A percentile compares a stretch with the other conserved stretches of the same genome.
Conservation (phyloP, 2,888 invertebrate genomes). For the Hirtodrosophila trivittata region DNA sequence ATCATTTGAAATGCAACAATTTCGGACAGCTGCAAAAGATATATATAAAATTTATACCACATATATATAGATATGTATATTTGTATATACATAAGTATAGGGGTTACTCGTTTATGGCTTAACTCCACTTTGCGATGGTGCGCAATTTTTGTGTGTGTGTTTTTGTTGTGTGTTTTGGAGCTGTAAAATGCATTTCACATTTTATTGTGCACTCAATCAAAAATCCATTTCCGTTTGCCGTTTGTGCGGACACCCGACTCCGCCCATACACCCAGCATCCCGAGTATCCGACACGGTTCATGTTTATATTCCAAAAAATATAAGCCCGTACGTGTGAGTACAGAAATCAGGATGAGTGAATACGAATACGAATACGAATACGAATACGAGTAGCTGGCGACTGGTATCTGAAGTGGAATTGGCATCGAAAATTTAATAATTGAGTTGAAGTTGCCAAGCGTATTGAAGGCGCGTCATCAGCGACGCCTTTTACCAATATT, state of each 20-base stretch:
- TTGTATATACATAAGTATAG: slow-evolving; percentile 15
- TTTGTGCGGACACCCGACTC: slow-evolving; percentile 41
- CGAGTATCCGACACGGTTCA: too few relatives aligned
- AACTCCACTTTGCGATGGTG: slow-evolving; percentile 46
- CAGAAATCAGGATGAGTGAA: slow-evolving; percentile 25
- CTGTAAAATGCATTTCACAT: slow-evolving; percentile 77
- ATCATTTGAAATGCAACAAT: slow-evolving; percentile 63
- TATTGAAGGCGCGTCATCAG: slow-evolving; percentile 54
- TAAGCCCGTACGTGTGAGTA: slow-evolving; percentile 46
- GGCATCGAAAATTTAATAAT: slow-evolving; percentile 74
- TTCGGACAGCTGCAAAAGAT: slow-evolving; percentile 34
- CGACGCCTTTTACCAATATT: slow-evolving; percentile 59
- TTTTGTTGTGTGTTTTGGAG: slow-evolving; percentile 54
- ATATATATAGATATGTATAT: slow-evolving; percentile 34
- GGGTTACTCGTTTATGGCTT: slow-evolving; percentile 36
- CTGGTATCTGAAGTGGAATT: slow-evolving; percentile 38
- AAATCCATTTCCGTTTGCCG: slow-evolving; percentile 77
- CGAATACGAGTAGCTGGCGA: slow-evolving; percentile 26
- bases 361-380: too few relatives aligned
- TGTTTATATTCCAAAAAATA: slow-evolving; percentile 37
- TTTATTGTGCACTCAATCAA: slow-evolving; percentile 79
- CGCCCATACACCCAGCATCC: background rate
- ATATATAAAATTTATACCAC: slow-evolving; percentile 14
- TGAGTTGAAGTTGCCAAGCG: slow-evolving; percentile 66
- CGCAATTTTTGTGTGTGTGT: slow-evolving; percentile 31